These are phyloP conservation scores for Aphelinus certus DNA, from an alignment of 1,140 invertebrate species.

Conservation along the genomic window DNA sequence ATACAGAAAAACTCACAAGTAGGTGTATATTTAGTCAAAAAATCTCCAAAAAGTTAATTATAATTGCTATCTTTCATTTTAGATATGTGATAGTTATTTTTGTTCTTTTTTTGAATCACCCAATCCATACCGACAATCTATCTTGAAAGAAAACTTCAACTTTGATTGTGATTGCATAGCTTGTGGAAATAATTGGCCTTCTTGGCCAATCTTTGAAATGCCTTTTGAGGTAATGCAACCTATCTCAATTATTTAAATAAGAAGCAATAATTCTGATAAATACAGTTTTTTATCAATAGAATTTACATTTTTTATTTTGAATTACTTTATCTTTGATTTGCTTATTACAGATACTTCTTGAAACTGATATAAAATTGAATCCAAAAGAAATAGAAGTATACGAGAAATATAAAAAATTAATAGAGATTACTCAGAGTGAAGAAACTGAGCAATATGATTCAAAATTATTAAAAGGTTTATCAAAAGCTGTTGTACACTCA, in stretches of 20 bases:
- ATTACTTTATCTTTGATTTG: background rate
- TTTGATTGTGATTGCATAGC: conserved; percentile 24
- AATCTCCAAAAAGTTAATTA: background rate
- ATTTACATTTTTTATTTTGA: background rate
- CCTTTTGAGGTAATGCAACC: background rate
- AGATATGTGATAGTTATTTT: conserved; percentile 24
- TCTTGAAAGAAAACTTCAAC: background rate
- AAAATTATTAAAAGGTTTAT: background rate
- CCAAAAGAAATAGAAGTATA: conserved; percentile 4
- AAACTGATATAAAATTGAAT: background rate
- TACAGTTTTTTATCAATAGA: background rate
- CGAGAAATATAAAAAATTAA: conserved; percentile 6
- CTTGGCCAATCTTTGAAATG: background rate
- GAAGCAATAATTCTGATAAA: background rate
- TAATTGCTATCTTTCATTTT: background rate
- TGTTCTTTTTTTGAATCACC: conserved; percentile 10
- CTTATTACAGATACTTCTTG: background rate
- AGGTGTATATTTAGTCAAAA: background rate
- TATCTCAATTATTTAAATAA: background rate
- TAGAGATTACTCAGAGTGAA: background rate
- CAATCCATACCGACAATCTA: background rate
- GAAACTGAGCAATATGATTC: background rate
- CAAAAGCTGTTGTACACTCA: conserved; percentile 1
- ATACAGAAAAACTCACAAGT: conserved; percentile 25
- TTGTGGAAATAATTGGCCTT: conserved; percentile 17